Base-by-base conservation (phyloP, 1,140 invertebrate genomes). In the Nomia melanderi region DNA sequence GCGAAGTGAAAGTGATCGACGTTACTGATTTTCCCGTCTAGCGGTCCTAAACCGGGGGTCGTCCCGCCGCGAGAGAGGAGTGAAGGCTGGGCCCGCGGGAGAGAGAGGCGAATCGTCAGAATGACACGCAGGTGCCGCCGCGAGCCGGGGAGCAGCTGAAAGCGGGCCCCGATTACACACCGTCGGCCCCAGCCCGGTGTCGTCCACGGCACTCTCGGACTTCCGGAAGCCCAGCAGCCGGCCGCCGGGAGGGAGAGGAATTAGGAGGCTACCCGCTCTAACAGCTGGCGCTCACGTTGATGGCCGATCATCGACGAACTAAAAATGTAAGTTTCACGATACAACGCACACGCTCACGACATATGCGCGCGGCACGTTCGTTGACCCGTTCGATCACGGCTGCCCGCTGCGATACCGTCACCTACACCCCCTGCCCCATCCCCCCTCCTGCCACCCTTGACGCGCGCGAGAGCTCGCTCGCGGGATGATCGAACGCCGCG, bases 271-370 rank as follows among this genome's bases (percentile, higher is more conserved):
- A 79, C 70, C 75, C n/a, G n/a, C n/a, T n/a, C 64, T 76, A 71
- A 79, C 79, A 84, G 84, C 85, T 86, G 90, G 87, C 82, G 86
- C 88, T 90, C 87, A 78, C 87, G 89, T 92, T 91, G 88, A 92
- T 92, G 91, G 90, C 90, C 86, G 86, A 89, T 91, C 87, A 92
- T 90, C 91, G 90, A 92, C 88, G 87, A 90, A 85, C 89, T 86
- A 92, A 92, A 92, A 92, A 92, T 92, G 91, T 92, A 79, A 92
- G 91, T 87, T 36, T 33, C 60, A 50, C 33, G 47, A 56, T 36
- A 47, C 44, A 47, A 6, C 1, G n/a, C 8, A n/a, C n/a, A n/a
- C 7, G 47, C 41, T n/a, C 33, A 36, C 33, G 8, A 36, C 33
- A 36, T 8, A 8, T 36, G 59, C n/a, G 31, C 17, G 11, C 27